Conservation (phyloP, 2,797 vertebrate genomes). For the Dicrostonyx torquatus region DNA sequence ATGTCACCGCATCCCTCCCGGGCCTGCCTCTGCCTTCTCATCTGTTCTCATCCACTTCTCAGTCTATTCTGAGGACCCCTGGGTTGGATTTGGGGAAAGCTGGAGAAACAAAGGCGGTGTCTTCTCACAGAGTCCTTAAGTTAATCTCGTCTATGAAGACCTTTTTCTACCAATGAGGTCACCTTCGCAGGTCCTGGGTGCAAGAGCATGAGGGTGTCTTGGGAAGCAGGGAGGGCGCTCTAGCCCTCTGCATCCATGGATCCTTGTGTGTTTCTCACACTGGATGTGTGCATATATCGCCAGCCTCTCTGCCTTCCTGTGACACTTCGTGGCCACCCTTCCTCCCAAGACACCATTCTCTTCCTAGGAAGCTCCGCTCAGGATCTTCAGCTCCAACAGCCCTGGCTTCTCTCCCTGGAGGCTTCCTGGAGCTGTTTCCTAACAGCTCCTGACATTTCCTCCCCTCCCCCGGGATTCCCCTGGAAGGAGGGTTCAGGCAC, state of each 20-base stretch:
- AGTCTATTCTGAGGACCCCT: neutral
- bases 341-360: neutral
- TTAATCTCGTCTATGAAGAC: neutral
- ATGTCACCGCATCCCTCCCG: neutral
- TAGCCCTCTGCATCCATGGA: neutral
- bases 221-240: neutral
- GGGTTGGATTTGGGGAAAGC: neutral
- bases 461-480: constrained; percentile 15
- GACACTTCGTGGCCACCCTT: neutral
- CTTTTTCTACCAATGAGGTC: neutral
- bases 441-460: constrained; percentile 8
- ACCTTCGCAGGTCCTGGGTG: neutral
- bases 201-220: neutral
- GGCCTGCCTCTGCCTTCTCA: neutral
- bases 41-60: neutral
- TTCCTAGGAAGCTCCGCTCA: neutral
- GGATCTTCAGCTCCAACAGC: neutral
- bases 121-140: neutral
- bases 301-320: neutral
- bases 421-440: constrained; percentile 22
- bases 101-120: neutral
- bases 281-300: neutral
- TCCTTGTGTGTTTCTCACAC: neutral
- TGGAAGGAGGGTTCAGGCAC: neutral
- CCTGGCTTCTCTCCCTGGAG: constrained; percentile 11